These are phyloP conservation scores for Pterostichus madidus DNA, from an alignment of 2,888 invertebrate species.

Conservation along the genomic window DNA sequence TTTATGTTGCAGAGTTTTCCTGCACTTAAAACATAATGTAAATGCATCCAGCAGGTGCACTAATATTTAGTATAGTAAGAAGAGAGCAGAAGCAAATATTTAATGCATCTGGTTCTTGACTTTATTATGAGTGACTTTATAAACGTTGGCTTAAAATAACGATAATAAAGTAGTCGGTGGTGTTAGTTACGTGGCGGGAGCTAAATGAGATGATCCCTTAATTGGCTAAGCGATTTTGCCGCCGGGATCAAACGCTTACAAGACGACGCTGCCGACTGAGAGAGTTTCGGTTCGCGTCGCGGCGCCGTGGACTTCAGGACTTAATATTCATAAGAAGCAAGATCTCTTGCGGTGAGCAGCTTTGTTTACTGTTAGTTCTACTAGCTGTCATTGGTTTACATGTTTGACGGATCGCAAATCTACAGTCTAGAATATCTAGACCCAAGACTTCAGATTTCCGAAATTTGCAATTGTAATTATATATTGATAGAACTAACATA, in stretches of 20 bases:
- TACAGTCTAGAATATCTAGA: too few relatives aligned
- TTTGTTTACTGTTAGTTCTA: slow-evolving; percentile 1
- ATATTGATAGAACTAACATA: too few relatives aligned
- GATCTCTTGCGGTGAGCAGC: not conserved
- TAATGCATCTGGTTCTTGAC: slow-evolving; percentile 21
- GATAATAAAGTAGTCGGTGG: slow-evolving; percentile 44
- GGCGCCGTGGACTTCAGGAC: not conserved
- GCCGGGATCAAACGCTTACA: slow-evolving; percentile 57
- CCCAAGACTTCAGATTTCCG: too few relatives aligned
- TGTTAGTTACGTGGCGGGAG: slow-evolving; percentile 45
- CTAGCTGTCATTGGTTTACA: too few relatives aligned
- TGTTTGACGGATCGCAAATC: too few relatives aligned
- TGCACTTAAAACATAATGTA: too few relatives aligned
- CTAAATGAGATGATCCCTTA: slow-evolving; percentile 52
- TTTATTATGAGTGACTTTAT: slow-evolving; percentile 38
- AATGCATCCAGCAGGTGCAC: not conserved
- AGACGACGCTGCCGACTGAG: not conserved
- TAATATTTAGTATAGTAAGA: slow-evolving; percentile 1
- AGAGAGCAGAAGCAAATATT: not conserved
- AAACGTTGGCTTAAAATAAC: slow-evolving; percentile 52
- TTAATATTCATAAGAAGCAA: slow-evolving; percentile 47
- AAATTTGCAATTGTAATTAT: too few relatives aligned
- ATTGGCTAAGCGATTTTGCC: slow-evolving; percentile 59
- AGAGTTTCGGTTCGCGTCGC: not conserved
- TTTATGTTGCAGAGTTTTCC: too few relatives aligned